A percentile compares a stretch with the other conserved stretches of the same genome.
These are phyloP conservation scores for Epirrita christyi DNA, from an alignment of 2,888 invertebrate genomes.

Conservation along the genomic window DNA sequence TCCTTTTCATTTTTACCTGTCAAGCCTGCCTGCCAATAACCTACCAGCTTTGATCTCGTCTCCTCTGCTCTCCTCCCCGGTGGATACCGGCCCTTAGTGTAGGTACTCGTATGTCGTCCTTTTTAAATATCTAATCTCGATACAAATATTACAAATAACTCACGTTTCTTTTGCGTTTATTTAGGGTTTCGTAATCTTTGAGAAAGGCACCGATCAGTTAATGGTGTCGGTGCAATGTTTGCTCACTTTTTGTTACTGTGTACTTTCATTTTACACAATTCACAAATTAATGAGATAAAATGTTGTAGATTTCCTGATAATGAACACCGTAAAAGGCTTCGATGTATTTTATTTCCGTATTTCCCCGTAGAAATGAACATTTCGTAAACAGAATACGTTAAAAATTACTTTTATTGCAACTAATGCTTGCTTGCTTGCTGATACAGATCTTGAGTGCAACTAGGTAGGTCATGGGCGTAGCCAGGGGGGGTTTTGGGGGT, in stretches of 20 bases:
- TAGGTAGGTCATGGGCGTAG: too few species aligned
- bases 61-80: too few species aligned
- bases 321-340: slow-evolving; percentile 42
- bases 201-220: neutral
- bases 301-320: slow-evolving; percentile 44
- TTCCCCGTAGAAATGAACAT: slow-evolving; percentile 37
- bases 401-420: slow-evolving; percentile 21
- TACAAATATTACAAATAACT: too few species aligned
- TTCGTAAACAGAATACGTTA: slow-evolving; percentile 25
- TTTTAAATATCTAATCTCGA: too few species aligned
- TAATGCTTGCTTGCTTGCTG: neutral
- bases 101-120: too few species aligned
- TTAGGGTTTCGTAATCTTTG: neutral
- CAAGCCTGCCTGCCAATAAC: too few species aligned
- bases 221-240: neutral
- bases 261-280: slow-evolving; percentile 29
- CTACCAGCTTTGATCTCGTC: too few species aligned
- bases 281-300: slow-evolving; percentile 31
- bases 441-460: too few species aligned
- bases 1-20: too few species aligned
- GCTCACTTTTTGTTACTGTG: slow-evolving; percentile 36
- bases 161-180: too few species aligned
- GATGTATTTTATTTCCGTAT: slow-evolving; percentile 40
- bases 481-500: too few species aligned
- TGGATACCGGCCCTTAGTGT: too few species aligned